Conservation (phyloP, 2,797 vertebrate species). For the Smutsia gigantea region DNA sequence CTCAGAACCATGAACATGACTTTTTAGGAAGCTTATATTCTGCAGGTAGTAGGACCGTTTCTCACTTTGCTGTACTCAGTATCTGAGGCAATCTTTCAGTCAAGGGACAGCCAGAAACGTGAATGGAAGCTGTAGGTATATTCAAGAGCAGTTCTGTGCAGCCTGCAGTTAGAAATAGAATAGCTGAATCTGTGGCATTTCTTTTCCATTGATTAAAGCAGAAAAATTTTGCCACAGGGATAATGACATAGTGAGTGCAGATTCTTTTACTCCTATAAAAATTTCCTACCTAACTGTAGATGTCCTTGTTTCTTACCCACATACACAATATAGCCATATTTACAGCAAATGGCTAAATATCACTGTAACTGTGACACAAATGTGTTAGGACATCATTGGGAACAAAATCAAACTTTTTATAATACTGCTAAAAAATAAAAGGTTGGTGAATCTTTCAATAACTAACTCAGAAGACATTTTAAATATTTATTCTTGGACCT, state of each 20-base stretch:
- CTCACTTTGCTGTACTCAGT: background rate
- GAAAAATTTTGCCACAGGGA: background rate
- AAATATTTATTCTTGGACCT: conserved; percentile 34
- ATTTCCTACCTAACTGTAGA: background rate
- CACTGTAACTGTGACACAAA: background rate
- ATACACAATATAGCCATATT: background rate
- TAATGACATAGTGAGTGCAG: background rate
- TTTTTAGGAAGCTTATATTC: background rate
- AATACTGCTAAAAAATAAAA: background rate
- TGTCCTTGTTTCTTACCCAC: background rate
- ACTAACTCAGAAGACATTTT: conserved; percentile 25
- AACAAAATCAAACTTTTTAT: background rate
- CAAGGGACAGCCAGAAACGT: background rate
- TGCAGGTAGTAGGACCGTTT: background rate
- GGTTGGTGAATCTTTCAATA: background rate
- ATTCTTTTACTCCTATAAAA: background rate
- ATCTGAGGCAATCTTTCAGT: background rate
- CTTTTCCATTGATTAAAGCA: background rate
- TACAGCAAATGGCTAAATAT: background rate
- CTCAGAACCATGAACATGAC: background rate
- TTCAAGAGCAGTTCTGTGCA: background rate
- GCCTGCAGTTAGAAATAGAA: background rate
- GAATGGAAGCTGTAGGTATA: background rate
- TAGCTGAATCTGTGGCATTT: background rate
- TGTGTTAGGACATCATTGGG: background rate